These are phyloP conservation scores for Laterallus jamaicensis DNA, from an alignment of 2,113 vertebrate genomes.

Conservation along the genomic window DNA sequence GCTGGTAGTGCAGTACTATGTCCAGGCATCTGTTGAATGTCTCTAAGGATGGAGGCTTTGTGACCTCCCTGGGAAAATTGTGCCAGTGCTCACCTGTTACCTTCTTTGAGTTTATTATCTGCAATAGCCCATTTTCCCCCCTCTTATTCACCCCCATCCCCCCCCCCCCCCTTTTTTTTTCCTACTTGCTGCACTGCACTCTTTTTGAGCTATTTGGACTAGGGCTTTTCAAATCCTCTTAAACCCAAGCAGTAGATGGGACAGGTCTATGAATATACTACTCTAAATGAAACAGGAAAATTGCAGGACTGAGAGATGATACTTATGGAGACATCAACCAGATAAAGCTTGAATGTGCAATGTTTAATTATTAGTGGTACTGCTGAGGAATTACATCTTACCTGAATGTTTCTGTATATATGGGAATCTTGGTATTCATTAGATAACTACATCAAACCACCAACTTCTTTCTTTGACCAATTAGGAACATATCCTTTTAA, in stretches of 20 bases:
- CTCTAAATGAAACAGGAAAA: background rate
- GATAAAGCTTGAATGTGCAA: background rate
- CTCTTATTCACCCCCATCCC: too few species aligned
- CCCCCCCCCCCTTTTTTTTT: background rate
- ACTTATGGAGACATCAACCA: background rate
- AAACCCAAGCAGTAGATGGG: background rate
- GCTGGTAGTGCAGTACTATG: fast-evolving
- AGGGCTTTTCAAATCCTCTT: background rate
- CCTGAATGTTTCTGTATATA: background rate
- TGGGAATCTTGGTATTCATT: background rate
- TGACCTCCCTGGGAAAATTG: background rate
- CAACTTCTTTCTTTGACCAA: background rate
- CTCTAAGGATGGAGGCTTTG: background rate
- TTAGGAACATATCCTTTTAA: background rate
- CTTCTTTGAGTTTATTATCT: background rate
- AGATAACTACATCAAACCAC: background rate
- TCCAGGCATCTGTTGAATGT: background rate
- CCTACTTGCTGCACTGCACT: background rate
- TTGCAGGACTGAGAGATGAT: background rate
- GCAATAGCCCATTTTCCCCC: background rate
- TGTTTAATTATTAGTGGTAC: background rate
- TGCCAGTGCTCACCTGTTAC: background rate
- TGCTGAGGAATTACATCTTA: background rate
- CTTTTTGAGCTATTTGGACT: background rate
- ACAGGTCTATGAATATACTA: background rate